phyloP scores from a whole-genome alignment of 1,140 invertebrate species.

The Arion vulgaris region DNA sequence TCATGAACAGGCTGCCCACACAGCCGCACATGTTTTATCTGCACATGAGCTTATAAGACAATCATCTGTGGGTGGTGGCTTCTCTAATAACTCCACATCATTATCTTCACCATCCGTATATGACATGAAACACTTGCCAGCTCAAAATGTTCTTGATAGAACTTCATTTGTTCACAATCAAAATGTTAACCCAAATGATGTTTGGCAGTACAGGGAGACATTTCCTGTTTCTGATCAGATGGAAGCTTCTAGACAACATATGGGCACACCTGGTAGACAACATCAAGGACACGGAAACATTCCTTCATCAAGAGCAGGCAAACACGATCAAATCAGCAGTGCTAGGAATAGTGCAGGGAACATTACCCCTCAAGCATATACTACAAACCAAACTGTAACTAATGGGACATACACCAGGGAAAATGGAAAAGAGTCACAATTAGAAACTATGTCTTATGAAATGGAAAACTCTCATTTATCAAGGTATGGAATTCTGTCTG shows the following conservation, averaged over 20 bases:
- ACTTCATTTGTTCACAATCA: neutral
- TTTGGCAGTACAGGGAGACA: constrained; percentile 24
- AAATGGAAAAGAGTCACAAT: neutral
- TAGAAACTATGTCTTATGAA: neutral
- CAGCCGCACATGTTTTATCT: neutral
- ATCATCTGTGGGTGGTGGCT: neutral
- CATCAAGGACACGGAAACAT: neutral
- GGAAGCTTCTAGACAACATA: too few species aligned
- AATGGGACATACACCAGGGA: neutral
- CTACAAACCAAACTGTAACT: neutral
- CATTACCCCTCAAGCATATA: neutral
- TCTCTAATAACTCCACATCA: neutral
- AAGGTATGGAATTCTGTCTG: neutral
- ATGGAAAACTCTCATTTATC: neutral
- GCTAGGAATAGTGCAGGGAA: neutral
- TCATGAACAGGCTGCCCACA: neutral
- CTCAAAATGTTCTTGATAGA: neutral
- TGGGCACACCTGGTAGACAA: too few species aligned
- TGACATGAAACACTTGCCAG: neutral
- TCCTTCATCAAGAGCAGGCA: neutral
- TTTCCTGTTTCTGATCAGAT: neutral
- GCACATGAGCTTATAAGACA: neutral
- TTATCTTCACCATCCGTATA: neutral
- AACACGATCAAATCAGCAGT: neutral
- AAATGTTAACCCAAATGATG: constrained; percentile 11